Conservation (phyloP, 2,113 vertebrate species). For the Tragelaphus imberbis region DNA sequence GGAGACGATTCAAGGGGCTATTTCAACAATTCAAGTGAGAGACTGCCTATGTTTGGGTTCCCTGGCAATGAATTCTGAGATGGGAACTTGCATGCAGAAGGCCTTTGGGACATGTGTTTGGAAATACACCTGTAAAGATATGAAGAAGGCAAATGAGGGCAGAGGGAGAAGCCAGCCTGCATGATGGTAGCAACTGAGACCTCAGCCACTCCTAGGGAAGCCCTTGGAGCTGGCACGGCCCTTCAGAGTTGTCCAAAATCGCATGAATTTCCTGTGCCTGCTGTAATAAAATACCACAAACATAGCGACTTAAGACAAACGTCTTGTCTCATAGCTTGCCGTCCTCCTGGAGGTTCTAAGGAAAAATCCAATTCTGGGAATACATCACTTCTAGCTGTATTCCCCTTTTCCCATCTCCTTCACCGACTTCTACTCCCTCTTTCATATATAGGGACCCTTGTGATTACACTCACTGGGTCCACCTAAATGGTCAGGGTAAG, state of each 20-base stretch:
- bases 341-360: neutral
- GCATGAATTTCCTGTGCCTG: neutral
- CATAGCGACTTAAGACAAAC: neutral
- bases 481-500: neutral
- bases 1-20: neutral
- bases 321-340: neutral
- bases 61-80: neutral
- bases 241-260: neutral
- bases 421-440: neutral
- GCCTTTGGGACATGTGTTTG: rapidly evolving
- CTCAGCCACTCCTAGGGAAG: neutral
- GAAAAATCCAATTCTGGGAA: neutral
- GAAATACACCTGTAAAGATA: neutral
- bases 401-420: neutral
- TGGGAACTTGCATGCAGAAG: neutral
- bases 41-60: neutral
- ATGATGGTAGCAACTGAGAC: neutral
- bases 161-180: neutral
- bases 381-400: neutral
- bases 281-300: neutral
- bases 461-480: neutral
- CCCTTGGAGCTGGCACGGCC: neutral
- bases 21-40: neutral
- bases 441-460: neutral
- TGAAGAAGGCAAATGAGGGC: neutral